Evolutionary conservation across 1,140 invertebrate species (phyloP), one percentile per base, ranked within the genome.

Genomic region (Nasonia giraulti): DNA sequence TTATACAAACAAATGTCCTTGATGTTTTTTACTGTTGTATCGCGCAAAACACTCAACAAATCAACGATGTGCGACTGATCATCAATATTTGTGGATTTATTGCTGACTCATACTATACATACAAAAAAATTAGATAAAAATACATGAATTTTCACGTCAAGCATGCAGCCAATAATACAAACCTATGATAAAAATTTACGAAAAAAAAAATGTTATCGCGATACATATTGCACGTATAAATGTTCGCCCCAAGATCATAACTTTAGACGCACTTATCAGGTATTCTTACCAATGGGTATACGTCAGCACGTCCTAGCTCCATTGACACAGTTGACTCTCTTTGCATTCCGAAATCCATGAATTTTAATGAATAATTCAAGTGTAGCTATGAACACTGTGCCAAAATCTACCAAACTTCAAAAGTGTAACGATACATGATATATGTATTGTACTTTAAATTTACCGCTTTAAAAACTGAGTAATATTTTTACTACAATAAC

Each of bases 1-100:
- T 78, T 78, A 62, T 62, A 47, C n/a, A 11, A 47, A 76, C 20
- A 76, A 76, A 76, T 47, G 47, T 76, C 1, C 14, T 74, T 12
- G 10, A 31, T 74, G 33, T 40, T 23, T 76, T 23, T 50, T 8
- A 47, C n/a, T 76, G 74, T 76, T 50, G 44, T 50, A 76, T 74
- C 6, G 17, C 17, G 20, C 17, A 5, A 62, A 62, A 62, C 17
- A 62, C 55, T 62, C 20, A 62, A n/a, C 55, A n/a, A 66, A 66
- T 62, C 55, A 62, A 62, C 20, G 20, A 62, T 62, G 14, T 62
- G 17, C 55, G 17, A 62, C 17, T 62, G 2, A n/a, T 20, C 17
- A 62, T 62, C 6, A n/a, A 62, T 62, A 14, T 62, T 62, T 62
- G 20, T 62, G 17, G 7, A 62, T n/a, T 6, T 62, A 20, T 62